These are phyloP conservation scores for Heterodera filipjevi DNA, from an alignment of 2,888 invertebrate species.

Conservation along the genomic window DNA sequence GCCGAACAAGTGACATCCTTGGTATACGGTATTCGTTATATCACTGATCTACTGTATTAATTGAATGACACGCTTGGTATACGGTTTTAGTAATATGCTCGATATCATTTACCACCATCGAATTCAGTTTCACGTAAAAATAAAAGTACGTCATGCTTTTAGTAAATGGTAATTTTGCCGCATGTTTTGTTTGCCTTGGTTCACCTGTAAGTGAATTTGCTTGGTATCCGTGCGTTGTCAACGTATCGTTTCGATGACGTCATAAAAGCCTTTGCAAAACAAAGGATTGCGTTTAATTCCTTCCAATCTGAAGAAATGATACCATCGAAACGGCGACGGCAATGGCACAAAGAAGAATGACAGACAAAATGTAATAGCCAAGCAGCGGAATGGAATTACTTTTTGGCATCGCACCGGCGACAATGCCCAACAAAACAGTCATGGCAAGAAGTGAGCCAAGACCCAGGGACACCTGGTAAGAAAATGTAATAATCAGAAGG, in stretches of 20 bases:
- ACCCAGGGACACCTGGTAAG: conserved; percentile 51
- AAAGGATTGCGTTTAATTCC: conserved; percentile 53
- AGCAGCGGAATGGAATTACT: conserved; percentile 61
- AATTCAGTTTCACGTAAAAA: no score
- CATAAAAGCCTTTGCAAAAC: conserved; percentile 46
- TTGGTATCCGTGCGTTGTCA: conserved; percentile 36
- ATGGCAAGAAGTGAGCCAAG: conserved; percentile 54
- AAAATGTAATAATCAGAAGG: no score
- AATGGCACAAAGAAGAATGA: conserved; percentile 61
- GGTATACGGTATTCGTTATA: neutral
- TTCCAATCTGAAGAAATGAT: conserved; percentile 26
- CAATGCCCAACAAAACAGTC: conserved; percentile 58
- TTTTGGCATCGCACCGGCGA: conserved; percentile 58
- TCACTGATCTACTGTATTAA: no score
- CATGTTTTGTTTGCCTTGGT: conserved; percentile 16
- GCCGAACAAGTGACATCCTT: conserved; percentile 10
- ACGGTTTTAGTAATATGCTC: no score
- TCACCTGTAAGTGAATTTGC: conserved; percentile 41
- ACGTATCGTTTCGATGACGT: conserved; percentile 35
- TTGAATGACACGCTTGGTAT: no score
- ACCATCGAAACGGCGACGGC: conserved; percentile 62
- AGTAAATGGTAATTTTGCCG: neutral
- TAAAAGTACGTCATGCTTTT: no score
- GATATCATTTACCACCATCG: no score
- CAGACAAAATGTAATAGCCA: conserved; percentile 61